phyloP scores from a whole-genome alignment of 1,140 invertebrate genomes.

The Pseudomyrmex concolor region DNA sequence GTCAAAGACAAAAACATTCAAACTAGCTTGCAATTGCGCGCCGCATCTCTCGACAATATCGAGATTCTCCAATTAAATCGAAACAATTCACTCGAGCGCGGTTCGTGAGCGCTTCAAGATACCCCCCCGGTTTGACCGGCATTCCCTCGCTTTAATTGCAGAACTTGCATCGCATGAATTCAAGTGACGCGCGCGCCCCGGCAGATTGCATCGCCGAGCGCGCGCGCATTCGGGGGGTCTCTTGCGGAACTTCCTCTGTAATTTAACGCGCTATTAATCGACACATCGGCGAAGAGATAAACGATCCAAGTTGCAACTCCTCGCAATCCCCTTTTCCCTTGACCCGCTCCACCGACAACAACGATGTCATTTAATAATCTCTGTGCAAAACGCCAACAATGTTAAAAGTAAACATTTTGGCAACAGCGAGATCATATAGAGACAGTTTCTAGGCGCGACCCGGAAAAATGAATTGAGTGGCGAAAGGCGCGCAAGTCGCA shows the following conservation, averaged over 20 bases:
- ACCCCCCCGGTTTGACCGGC: neutral
- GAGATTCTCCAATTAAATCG: conserved; percentile 47
- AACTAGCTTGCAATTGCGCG: neutral
- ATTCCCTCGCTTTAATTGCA: conserved; percentile 48
- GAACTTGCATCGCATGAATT: conserved; percentile 23
- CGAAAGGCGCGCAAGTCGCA: conserved; percentile 11
- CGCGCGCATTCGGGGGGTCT: conserved; percentile 4
- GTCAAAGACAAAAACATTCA: neutral
- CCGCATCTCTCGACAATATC: conserved; percentile 12
- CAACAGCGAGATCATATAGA: neutral
- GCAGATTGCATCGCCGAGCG: conserved; percentile 27
- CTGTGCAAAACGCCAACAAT: too few species aligned
- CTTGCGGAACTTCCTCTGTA: neutral
- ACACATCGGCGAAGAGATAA: neutral
- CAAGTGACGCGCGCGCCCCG: conserved; percentile 1
- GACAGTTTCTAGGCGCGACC: neutral
- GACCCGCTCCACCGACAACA: neutral
- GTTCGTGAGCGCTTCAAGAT: conserved; percentile 27
- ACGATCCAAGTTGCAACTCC: neutral
- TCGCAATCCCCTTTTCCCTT: neutral
- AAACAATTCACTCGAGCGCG: conserved; percentile 25
- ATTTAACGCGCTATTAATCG: conserved; percentile 48
- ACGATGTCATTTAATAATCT: conserved; percentile 39
- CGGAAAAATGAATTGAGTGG: conserved; percentile 22
- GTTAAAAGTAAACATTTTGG: conserved; percentile 34